Evolutionary conservation across 2,113 vertebrate genomes (phyloP).

Genomic region (Laterallus jamaicensis): DNA sequence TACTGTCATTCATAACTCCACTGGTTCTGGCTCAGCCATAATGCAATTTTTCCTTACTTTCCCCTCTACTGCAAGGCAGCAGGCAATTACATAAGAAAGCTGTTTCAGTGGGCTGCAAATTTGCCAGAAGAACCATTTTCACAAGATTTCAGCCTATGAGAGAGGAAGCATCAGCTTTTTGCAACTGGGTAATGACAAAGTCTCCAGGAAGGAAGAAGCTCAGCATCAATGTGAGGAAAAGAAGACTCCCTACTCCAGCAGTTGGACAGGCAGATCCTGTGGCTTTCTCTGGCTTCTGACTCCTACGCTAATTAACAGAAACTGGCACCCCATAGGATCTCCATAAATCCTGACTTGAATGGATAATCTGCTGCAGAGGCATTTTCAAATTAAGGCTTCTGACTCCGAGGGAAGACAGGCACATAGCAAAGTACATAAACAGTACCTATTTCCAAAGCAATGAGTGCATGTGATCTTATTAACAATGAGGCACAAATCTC

Average conservation of each 20-base stretch:
- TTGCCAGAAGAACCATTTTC: neutral
- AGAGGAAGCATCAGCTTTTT: neutral
- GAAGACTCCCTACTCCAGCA: neutral
- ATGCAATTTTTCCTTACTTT: neutral
- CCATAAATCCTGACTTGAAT: constrained; percentile 27
- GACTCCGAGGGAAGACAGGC: neutral
- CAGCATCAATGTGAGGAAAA: neutral
- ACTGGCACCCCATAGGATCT: neutral
- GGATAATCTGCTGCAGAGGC: neutral
- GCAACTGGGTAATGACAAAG: neutral
- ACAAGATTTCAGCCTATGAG: neutral
- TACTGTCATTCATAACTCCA: neutral
- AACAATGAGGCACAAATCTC: neutral
- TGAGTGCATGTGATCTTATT: neutral
- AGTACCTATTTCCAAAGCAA: neutral
- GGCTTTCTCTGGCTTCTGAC: neutral
- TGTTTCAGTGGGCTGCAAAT: neutral
- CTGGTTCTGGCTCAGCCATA: neutral
- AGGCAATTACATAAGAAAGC: neutral
- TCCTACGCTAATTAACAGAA: constrained; percentile 11
- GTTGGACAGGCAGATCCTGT: neutral
- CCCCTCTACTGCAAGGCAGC: neutral
- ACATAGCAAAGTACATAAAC: neutral
- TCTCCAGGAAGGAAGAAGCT: neutral
- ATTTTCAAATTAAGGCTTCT: constrained; percentile 5